A percentile compares a stretch with the other conserved stretches of the same genome.
phyloP scores from a whole-genome alignment of 1,140 invertebrate species.

The Apis dorsata region DNA sequence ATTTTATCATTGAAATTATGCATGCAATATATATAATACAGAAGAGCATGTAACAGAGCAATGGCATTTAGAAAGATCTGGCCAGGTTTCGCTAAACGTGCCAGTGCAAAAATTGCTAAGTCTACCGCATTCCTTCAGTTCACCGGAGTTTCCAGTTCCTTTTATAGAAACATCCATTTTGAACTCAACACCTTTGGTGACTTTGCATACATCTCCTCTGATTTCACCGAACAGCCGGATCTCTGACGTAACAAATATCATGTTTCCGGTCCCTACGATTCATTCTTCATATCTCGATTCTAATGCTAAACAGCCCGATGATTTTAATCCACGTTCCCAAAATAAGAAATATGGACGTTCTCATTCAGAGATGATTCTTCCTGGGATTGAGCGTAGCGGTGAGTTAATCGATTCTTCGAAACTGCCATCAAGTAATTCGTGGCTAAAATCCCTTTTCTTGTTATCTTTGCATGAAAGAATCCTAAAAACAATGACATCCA shows the following conservation, averaged over 20 bases:
- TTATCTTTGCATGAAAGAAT: constrained; percentile 17
- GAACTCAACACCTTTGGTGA: constrained; percentile 61
- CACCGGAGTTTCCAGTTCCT: constrained; percentile 75
- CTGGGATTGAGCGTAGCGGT: constrained; percentile 71
- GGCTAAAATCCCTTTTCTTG: constrained; percentile 10
- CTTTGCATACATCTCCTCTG: constrained; percentile 65
- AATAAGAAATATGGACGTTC: constrained; percentile 74
- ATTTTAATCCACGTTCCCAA: constrained; percentile 9
- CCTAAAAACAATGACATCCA: too few species aligned
- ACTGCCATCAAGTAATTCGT: background rate
- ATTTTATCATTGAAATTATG: background rate
- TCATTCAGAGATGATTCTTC: constrained; percentile 71
- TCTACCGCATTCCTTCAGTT: constrained; percentile 75
- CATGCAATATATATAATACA: constrained; percentile 12
- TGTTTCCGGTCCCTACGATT: constrained; percentile 14
- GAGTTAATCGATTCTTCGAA: constrained; percentile 64
- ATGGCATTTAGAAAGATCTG: background rate
- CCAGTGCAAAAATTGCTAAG: constrained; percentile 64
- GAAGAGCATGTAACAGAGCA: constrained; percentile 28
- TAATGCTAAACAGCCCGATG: background rate
- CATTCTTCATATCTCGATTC: constrained; percentile 23
- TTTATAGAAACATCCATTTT: constrained; percentile 51
- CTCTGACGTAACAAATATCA: background rate
- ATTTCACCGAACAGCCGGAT: constrained; percentile 59
- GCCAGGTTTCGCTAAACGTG: constrained; percentile 32